Evolutionary conservation across 2,888 invertebrate genomes (phyloP).

Genomic region (Brachylomia viminalis): DNA sequence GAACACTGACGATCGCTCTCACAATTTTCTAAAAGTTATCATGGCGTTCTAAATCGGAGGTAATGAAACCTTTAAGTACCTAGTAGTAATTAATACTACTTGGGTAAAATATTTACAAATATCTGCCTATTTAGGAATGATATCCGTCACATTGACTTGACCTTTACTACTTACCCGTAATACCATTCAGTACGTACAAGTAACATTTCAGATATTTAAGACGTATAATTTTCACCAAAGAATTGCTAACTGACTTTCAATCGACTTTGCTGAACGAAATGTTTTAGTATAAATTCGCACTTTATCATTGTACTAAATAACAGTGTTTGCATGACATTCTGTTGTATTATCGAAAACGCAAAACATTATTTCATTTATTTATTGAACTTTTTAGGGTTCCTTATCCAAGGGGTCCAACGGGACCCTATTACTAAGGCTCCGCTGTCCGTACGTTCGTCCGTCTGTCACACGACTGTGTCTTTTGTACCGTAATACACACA

Average conservation of each 20-base stretch:
- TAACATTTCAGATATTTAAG: conserved; percentile 10
- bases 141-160: neutral
- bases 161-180: neutral
- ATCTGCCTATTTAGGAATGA: too few relatives aligned
- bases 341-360: conserved; percentile 26
- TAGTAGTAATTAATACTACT: neutral
- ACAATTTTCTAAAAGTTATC: neutral
- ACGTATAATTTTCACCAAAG: conserved; percentile 11
- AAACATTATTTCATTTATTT: conserved; percentile 36
- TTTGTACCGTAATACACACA: neutral
- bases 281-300: conserved; percentile 22
- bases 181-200: neutral
- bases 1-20: neutral
- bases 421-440: neutral
- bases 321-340: conserved; percentile 26
- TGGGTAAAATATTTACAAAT: neutral
- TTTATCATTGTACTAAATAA: conserved; percentile 44
- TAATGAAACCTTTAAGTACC: neutral
- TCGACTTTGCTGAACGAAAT: conserved; percentile 33
- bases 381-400: conserved; percentile 8
- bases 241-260: conserved; percentile 35
- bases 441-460: neutral
- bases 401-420: neutral
- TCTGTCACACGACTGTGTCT: neutral
- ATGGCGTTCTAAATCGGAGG: neutral